phyloP scores from a whole-genome alignment of 1,140 invertebrate species.

The Nasonia giraulti region DNA sequence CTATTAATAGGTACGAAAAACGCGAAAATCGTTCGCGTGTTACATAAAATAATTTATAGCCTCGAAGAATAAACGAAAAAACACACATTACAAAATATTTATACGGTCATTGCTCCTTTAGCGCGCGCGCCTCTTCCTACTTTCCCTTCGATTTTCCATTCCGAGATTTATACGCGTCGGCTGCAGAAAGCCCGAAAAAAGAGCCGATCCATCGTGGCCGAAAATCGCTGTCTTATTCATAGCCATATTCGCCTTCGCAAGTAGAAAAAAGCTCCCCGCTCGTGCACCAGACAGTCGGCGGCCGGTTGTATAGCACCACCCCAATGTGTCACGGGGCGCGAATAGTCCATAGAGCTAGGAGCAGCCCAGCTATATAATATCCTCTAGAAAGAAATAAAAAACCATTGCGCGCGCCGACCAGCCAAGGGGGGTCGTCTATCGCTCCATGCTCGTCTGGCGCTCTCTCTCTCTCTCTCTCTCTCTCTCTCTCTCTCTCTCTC shows the following conservation, averaged over 20 bases:
- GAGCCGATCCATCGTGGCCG: too few relatives aligned
- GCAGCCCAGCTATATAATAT: too few relatives aligned
- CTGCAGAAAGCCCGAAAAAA: too few relatives aligned
- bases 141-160: too few relatives aligned
- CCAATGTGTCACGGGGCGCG: neutral
- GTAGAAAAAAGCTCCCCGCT: neutral
- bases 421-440: conserved; percentile 34
- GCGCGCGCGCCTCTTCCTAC: too few relatives aligned
- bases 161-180: too few relatives aligned
- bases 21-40: too few relatives aligned
- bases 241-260: neutral
- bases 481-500: neutral
- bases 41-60: too few relatives aligned
- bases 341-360: neutral
- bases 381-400: conserved; percentile 6
- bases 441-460: neutral
- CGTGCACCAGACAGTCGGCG: neutral
- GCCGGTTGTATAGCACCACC: neutral
- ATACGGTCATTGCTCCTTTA: too few relatives aligned
- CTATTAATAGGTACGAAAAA: too few relatives aligned
- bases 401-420: neutral
- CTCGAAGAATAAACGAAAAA: too few relatives aligned
- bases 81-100: too few relatives aligned
- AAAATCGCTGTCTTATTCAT: neutral
- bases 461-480: neutral